Evolutionary conservation across 1,140 invertebrate genomes (phyloP).

Genomic region (Cydia splendana): DNA sequence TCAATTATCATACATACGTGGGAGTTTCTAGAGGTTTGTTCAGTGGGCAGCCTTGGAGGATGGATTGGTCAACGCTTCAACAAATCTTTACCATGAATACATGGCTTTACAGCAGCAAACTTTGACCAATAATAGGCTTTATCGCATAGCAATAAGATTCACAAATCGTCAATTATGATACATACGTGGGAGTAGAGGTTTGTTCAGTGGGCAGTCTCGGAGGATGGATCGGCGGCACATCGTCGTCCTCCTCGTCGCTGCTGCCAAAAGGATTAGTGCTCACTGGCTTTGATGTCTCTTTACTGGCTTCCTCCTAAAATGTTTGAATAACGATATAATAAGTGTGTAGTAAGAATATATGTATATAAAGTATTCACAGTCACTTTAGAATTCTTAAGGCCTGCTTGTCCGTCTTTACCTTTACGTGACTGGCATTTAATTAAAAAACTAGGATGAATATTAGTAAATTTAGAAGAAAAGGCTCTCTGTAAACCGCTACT

Average conservation of each 20-base stretch:
- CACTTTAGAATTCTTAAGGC: too few species aligned
- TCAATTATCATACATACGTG: constrained; percentile 47
- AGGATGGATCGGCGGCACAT: constrained; percentile 56
- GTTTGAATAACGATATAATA: neutral
- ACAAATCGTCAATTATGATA: constrained; percentile 12
- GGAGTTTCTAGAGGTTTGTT: constrained; percentile 49
- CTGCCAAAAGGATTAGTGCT: constrained; percentile 87
- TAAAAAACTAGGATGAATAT: too few species aligned
- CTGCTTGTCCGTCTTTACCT: too few species aligned
- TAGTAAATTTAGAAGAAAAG: too few species aligned
- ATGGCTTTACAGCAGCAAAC: too few species aligned
- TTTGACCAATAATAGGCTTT: too few species aligned
- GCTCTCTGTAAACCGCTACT: too few species aligned
- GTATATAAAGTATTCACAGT: too few species aligned
- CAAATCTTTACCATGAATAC: too few species aligned
- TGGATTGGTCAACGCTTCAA: constrained; percentile 39
- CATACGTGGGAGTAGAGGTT: constrained; percentile 59
- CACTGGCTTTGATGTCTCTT: constrained; percentile 46
- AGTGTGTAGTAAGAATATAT: too few species aligned
- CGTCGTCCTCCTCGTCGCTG: constrained; percentile 83
- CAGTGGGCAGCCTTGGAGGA: constrained; percentile 40
- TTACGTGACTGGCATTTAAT: too few species aligned
- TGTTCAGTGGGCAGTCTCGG: constrained; percentile 43
- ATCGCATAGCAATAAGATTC: too few species aligned
- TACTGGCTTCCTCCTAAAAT: constrained; percentile 43